Evolutionary conservation across 1,140 invertebrate genomes (phyloP), one percentile per base, ranked within the genome.

Genomic region (Harlomillsia oculata): DNA sequence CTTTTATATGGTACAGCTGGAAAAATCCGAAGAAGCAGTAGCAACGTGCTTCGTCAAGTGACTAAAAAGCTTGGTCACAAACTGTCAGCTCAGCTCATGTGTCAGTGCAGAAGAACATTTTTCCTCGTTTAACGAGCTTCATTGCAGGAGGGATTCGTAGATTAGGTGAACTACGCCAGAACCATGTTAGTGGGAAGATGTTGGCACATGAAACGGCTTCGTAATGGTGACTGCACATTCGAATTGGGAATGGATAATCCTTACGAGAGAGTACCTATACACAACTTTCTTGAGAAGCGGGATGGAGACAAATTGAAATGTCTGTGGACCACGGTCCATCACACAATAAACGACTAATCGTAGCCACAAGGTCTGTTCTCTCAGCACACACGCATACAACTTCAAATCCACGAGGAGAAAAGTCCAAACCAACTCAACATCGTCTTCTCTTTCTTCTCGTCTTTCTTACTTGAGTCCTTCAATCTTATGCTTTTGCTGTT

Each of bases 301-400:
- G 48, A 50, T 50, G 48, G 48, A 50, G 48, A 50, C 48, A 50
- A 50, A 50, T 50, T 50, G 48, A 50, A 50, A 50, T 50, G 48
- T 37, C 48, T 36, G 6, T 39, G 23, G 34, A 23, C 34, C n/a
- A 50, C 9, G 34, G 34, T 50, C 34, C 23, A 23, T 36, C 25
- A 50, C 48, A 50, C 20, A 50, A 50, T 50, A 50, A 50, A 50
- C 30, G 48, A 50, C 48, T 50, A 50, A 50, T 50, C 48, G 48
- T 25, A 50, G 34, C 48, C 34, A 50, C 23, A 36, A 36, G 48
- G 34, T 37, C 48, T 26, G 18, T 50, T 30, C 48, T 50, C 20
- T 34, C 14, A 34, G 6, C 14, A 8, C 6, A 8, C 30, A 34
- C 14, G 6, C 14, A 34, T 34, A 34, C 30, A 34, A 8, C 14